A percentile compares a stretch with the other conserved stretches of the same genome.
These are phyloP conservation scores for Melanostoma mellinum DNA, from an alignment of 2,888 invertebrate species.

Conservation along the genomic window DNA sequence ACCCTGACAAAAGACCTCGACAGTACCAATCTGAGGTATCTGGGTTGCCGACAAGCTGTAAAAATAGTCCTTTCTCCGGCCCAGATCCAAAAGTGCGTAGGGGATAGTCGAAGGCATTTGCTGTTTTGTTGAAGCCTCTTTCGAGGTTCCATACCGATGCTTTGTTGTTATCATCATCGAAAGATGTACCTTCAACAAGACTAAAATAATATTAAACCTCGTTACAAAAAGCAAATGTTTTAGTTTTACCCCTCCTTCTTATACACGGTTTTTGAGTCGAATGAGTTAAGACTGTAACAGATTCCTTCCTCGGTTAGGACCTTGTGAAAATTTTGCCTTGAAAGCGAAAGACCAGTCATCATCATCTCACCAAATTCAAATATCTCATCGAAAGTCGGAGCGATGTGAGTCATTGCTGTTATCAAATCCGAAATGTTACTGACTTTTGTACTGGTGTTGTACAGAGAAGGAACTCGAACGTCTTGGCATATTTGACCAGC, in stretches of 20 bases:
- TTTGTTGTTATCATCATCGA: too few relatives aligned
- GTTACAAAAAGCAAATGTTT: too few relatives aligned
- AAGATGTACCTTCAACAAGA: too few relatives aligned
- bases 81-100: neutral
- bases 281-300: slow-evolving; percentile 3
- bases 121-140: neutral
- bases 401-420: neutral
- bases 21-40: neutral
- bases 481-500: too few relatives aligned
- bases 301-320: slow-evolving; percentile 3
- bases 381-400: neutral
- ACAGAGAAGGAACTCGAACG: too few relatives aligned
- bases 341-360: neutral
- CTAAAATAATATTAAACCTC: neutral
- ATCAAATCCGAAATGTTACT: too few relatives aligned
- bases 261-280: neutral
- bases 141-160: neutral
- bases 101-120: too few relatives aligned
- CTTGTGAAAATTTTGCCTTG: neutral
- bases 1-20: neutral
- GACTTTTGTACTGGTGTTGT: too few relatives aligned
- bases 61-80: neutral
- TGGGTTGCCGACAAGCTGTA: too few relatives aligned
- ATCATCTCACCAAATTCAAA: too few relatives aligned
- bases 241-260: neutral